Conservation (phyloP, 2,888 invertebrate genomes). For the Chrysopilus asiliformis region DNA sequence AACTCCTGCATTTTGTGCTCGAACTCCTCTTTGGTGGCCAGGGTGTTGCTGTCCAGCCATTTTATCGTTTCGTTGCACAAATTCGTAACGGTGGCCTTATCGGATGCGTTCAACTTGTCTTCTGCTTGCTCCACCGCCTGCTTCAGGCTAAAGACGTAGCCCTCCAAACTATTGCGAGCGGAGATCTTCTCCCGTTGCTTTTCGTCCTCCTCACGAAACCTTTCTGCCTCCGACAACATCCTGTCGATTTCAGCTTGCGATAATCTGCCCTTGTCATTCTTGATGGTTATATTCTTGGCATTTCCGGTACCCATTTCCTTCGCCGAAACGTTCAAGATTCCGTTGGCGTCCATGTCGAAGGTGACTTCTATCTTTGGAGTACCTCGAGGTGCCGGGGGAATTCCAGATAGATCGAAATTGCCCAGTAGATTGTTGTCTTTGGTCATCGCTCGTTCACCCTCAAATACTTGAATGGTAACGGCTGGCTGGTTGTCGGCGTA, state of each 20-base stretch:
- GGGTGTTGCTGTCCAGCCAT: slow-evolving; percentile 64
- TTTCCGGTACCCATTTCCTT: slow-evolving; percentile 53
- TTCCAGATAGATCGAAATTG: slow-evolving; percentile 89
- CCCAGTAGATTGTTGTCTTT: slow-evolving; percentile 89
- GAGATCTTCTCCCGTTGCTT: slow-evolving; percentile 53
- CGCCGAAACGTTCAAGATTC: slow-evolving; percentile 82
- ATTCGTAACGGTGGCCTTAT: slow-evolving; percentile 52
- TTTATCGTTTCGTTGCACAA: slow-evolving; percentile 50
- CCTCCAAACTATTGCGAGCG: slow-evolving; percentile 57
- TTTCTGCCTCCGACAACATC: slow-evolving; percentile 63
- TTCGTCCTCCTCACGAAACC: slow-evolving; percentile 58
- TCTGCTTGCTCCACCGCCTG: slow-evolving; percentile 54
- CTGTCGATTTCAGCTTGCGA: slow-evolving; percentile 70
- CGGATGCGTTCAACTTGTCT: slow-evolving; percentile 46
- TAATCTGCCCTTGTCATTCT: slow-evolving; percentile 68
- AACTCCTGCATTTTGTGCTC: slow-evolving; percentile 39
- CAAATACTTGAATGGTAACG: slow-evolving; percentile 58
- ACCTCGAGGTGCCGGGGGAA: slow-evolving; percentile 86
- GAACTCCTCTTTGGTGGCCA: slow-evolving; percentile 63
- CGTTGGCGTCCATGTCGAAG: no score
- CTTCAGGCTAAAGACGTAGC: slow-evolving; percentile 53
- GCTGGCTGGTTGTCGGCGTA: slow-evolving; percentile 69
- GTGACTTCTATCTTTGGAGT: slow-evolving; percentile 79
- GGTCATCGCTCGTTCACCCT: slow-evolving; percentile 78
- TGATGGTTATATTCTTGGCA: slow-evolving; percentile 64